A percentile compares a stretch with the other conserved stretches of the same genome.
These are phyloP conservation scores for Conus canariensis DNA, from an alignment of 2,888 invertebrate genomes.

Conservation along the genomic window DNA sequence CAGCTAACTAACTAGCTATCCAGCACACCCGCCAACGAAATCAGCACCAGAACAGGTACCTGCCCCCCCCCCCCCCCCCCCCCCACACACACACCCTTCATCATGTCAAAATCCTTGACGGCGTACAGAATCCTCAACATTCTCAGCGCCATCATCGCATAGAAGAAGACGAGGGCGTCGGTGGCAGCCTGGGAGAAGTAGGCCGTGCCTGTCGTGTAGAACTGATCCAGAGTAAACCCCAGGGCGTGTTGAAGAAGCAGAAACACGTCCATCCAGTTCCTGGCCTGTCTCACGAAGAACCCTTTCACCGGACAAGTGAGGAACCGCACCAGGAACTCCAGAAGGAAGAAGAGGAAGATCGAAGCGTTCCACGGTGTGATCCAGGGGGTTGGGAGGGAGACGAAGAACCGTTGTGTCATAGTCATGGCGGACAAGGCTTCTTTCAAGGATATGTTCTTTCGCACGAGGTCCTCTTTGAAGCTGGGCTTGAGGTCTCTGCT, in stretches of 20 bases:
- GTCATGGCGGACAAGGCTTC: not conserved
- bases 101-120: not conserved
- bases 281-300: constrained; percentile 7
- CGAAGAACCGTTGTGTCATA: not conserved
- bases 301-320: not conserved
- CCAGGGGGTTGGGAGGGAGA: not conserved
- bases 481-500: not conserved
- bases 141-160: not conserved
- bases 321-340: not conserved
- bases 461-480: not conserved
- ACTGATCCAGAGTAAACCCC: not conserved
- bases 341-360: not conserved
- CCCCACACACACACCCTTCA: not conserved
- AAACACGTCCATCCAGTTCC: not conserved
- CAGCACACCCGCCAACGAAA: too few relatives aligned
- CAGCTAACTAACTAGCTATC: too few relatives aligned
- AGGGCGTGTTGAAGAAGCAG: constrained; percentile 43
- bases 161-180: not conserved
- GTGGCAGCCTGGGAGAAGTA: not conserved
- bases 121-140: constrained; percentile 6
- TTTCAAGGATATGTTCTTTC: not conserved
- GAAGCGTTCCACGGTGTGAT: not conserved
- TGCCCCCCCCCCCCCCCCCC: too few relatives aligned
- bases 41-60: too few relatives aligned
- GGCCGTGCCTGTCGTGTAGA: not conserved